Percentiles rank a stretch among this genome's conserved stretches.
phyloP scores from a whole-genome alignment of 1,140 invertebrate genomes.

The Trichomalopsis sarcophagae region DNA sequence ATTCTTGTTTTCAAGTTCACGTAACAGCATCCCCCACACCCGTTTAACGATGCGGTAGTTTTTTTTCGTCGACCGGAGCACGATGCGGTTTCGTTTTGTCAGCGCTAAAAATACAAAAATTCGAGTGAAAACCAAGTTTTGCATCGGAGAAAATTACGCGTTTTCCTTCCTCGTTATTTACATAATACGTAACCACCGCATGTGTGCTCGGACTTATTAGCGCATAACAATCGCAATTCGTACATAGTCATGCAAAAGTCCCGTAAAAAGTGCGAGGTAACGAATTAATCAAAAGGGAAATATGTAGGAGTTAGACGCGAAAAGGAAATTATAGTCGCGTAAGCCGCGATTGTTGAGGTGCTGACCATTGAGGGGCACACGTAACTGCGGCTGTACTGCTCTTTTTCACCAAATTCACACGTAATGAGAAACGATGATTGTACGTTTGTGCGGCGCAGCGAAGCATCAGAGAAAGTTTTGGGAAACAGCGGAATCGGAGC shows the following conservation, averaged over 20 bases:
- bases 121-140: too few species aligned
- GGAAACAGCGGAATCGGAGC: neutral
- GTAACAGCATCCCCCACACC: too few species aligned
- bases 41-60: neutral
- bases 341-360: slow-evolving; percentile 1
- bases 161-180: neutral
- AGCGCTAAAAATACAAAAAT: too few species aligned
- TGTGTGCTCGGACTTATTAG: neutral
- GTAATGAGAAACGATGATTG: slow-evolving; percentile 1
- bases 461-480: slow-evolving; percentile 19
- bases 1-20: too few species aligned
- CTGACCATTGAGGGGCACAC: neutral
- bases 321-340: slow-evolving; percentile 38
- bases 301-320: slow-evolving; percentile 5
- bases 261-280: neutral
- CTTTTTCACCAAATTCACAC: neutral
- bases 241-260: neutral
- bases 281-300: slow-evolving; percentile 1
- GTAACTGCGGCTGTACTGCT: neutral
- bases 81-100: too few species aligned
- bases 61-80: neutral
- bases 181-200: neutral
- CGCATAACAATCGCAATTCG: neutral
- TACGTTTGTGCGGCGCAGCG: neutral
- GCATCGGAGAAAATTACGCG: too few species aligned